Base-by-base conservation (phyloP, 2,113 vertebrate genomes). In the Aspidoscelis tigris region DNA sequence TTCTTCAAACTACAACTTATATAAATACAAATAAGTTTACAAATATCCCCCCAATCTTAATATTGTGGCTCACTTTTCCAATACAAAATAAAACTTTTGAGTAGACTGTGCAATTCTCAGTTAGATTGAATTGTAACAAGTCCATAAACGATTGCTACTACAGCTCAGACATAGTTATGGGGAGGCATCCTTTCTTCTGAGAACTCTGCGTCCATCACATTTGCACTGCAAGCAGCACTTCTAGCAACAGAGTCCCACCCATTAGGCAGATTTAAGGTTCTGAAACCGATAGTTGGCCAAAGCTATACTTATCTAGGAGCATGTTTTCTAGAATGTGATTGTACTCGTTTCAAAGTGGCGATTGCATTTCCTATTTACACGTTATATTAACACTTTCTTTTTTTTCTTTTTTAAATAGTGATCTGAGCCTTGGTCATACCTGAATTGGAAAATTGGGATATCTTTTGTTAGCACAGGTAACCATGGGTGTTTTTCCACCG, bases 11-110 rank as follows among this genome's bases (percentile, higher is more conserved):
- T 9, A 65, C 76, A 79, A 65, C 7, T 24, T 73, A 24, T 65
- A 74, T 71, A 78, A 78, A 69, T 79, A 74, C 76, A 73, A 84
- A 79, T 7, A 65, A 5, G 73, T 33, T 70, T 66, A 80, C 43
- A 78, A 80, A 74, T 41, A 66, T 9, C 8, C 53, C 33, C 41
- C 44, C 10, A 61, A 61, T 65, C 53, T 65, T 41, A 11, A 84
- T 73, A 65, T 24, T 82, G 71, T 66, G 70, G 70, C 44, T 74
- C 50, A 73, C 26, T 21, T 79, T 74, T 65, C 69, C 14, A 74
- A 6, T 80, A 33, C 50, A 84, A 83, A 83, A 73, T 14, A 50
- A 65, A 79, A 79, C 55, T 21, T 47, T 50, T 64, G 61, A 55
- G 11, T 39, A 55, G 21, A 69, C 39, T 70, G 58, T 47, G 78